Conservation (phyloP, 2,797 vertebrate species). For the Peromyscus attwateri region DNA sequence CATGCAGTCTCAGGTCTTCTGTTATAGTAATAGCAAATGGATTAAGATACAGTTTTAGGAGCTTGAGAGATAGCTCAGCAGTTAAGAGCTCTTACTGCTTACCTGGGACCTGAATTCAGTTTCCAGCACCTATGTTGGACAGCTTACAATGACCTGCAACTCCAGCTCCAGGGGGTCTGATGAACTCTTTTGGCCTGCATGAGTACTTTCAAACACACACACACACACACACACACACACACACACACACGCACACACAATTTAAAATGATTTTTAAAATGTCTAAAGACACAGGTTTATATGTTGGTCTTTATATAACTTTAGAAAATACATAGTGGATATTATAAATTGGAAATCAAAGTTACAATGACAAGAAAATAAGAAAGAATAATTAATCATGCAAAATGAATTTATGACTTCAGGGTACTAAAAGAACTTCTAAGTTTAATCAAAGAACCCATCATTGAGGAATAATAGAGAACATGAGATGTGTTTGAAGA, state of each 20-base stretch:
- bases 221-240: neutral
- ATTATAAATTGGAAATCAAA: constrained; percentile 45
- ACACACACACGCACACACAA: neutral
- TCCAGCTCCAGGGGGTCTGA: neutral
- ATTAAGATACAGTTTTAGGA: neutral
- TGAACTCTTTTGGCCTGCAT: neutral
- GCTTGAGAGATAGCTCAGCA: neutral
- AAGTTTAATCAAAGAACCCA: neutral
- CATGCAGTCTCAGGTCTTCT: neutral
- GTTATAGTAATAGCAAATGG: neutral
- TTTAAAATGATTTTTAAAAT: neutral
- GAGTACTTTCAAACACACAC: neutral
- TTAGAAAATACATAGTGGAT: constrained; percentile 10
- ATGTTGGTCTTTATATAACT: neutral
- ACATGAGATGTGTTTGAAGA: neutral
- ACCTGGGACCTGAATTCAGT: neutral
- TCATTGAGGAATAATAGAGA: constrained; percentile 42
- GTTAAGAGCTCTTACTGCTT: neutral
- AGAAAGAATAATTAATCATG: constrained; percentile 2
- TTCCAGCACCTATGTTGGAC: neutral
- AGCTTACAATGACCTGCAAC: neutral
- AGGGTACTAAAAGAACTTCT: neutral
- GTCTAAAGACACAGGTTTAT: neutral
- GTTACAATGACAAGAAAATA: constrained; percentile 12
- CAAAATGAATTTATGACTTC: constrained; percentile 27